phyloP scores from a whole-genome alignment of 2,113 vertebrate genomes.

The Colius striatus region DNA sequence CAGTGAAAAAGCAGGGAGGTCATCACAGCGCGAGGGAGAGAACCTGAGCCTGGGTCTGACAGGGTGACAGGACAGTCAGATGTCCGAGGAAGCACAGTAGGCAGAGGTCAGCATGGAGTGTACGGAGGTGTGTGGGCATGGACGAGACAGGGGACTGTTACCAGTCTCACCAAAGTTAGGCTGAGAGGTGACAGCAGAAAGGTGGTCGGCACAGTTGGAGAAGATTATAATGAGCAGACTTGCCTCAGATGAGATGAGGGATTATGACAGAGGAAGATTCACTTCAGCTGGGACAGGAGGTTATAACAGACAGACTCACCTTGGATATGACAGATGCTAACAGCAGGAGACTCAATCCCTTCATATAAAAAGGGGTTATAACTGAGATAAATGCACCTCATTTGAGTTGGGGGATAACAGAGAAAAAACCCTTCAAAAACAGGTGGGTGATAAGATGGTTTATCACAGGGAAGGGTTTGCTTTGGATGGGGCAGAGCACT shows the following conservation, averaged over 20 bases:
- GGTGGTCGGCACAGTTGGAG: constrained; percentile 36
- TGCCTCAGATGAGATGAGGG: constrained; percentile 35
- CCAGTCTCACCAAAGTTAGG: not conserved
- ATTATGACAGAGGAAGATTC: constrained; percentile 60
- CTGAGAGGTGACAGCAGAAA: constrained; percentile 16
- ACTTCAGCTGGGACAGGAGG: constrained; percentile 50
- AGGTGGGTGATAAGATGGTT: constrained; percentile 4
- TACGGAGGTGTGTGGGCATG: not conserved
- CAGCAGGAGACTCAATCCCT: constrained; percentile 7
- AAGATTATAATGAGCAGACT: constrained; percentile 48
- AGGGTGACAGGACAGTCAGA: not conserved
- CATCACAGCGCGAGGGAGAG: not conserved
- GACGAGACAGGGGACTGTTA: not conserved
- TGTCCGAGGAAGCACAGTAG: not conserved
- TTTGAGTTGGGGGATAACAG: constrained; percentile 19
- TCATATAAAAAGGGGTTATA: constrained; percentile 28
- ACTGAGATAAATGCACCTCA: constrained; percentile 31
- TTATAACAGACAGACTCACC: constrained; percentile 55
- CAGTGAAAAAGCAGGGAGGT: not conserved
- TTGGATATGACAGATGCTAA: constrained; percentile 63
- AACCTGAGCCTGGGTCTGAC: not conserved
- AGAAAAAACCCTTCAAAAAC: not conserved
- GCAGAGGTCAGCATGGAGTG: not conserved
- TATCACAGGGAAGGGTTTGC: not conserved
- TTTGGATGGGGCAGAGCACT: not conserved